Percentiles rank a stretch among this genome's conserved stretches.
Conservation (phyloP, 2,888 invertebrate species). For the Nemoura dubitans region DNA sequence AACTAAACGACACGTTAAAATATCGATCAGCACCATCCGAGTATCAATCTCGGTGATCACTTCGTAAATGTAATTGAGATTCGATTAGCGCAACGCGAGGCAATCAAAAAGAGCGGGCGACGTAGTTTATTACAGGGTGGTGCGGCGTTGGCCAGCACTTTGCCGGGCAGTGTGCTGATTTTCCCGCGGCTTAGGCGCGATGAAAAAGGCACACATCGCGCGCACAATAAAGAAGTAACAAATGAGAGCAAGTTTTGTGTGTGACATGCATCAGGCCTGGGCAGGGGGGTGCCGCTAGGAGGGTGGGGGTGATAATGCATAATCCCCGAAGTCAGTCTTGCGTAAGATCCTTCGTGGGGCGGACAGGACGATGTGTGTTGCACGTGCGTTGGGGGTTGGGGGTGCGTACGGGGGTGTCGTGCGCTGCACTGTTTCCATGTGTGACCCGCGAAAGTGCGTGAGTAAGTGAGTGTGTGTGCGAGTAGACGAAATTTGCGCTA, state of each 20-base stretch:
- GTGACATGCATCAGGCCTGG: not conserved
- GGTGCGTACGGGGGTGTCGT: not conserved
- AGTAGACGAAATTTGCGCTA: too few relatives aligned
- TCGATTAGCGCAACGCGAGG: not conserved
- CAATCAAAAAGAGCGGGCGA: not conserved
- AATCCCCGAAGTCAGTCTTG: conserved; percentile 32
- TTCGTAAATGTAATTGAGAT: conserved; percentile 2
- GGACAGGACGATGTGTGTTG: not conserved
- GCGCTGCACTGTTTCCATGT: too few relatives aligned
- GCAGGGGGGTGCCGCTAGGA: too few relatives aligned
- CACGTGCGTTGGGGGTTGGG: not conserved
- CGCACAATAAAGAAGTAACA: conserved; percentile 29
- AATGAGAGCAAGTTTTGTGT: conserved; percentile 23
- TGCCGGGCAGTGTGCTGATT: not conserved
- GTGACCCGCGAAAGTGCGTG: not conserved
- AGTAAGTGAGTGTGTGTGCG: too few relatives aligned
- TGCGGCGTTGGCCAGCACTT: not conserved
- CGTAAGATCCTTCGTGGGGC: conserved; percentile 14
- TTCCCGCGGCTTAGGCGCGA: not conserved
- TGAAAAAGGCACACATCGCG: not conserved
- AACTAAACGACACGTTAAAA: not conserved
- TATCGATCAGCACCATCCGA: not conserved
- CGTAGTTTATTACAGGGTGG: too few relatives aligned
- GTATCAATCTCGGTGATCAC: not conserved
- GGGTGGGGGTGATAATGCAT: conserved; percentile 35